A percentile compares a stretch with the other conserved stretches of the same genome.
These are phyloP conservation scores for Diabrotica balteata DNA, from an alignment of 2,888 invertebrate genomes.

Conservation along the genomic window DNA sequence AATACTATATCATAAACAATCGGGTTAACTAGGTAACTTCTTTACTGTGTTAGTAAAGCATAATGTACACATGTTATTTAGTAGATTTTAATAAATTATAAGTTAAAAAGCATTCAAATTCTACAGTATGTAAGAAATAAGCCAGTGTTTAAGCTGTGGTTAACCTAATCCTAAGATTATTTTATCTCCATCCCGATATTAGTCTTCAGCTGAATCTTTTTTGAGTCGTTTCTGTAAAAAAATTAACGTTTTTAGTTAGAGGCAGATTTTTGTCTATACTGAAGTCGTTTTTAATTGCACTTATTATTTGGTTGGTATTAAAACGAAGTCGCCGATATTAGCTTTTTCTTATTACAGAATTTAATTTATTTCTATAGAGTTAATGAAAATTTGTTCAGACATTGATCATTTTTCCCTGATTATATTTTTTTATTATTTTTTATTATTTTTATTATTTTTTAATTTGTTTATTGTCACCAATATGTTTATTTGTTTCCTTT, in stretches of 20 bases:
- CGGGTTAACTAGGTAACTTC: conserved; percentile 17
- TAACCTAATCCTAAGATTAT: conserved; percentile 35
- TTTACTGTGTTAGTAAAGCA: conserved; percentile 22
- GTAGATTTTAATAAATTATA: conserved; percentile 6
- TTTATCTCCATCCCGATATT: conserved; percentile 42
- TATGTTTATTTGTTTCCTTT: too few relatives aligned
- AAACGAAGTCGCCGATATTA: too few relatives aligned
- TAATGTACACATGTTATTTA: conserved; percentile 6
- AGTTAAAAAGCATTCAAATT: conserved; percentile 17
- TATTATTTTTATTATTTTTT: too few relatives aligned
- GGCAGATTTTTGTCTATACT: not conserved
- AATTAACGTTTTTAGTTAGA: conserved; percentile 26
- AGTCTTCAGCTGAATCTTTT: conserved; percentile 56
- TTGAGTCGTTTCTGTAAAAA: conserved; percentile 60
- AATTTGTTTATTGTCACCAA: too few relatives aligned
- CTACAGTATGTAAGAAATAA: conserved; percentile 23
- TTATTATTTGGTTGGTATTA: too few relatives aligned
- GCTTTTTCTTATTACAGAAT: too few relatives aligned
- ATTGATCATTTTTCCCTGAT: too few relatives aligned
- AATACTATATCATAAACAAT: not conserved
- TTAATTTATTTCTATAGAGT: too few relatives aligned
- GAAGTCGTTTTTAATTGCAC: too few relatives aligned
- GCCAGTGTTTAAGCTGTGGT: conserved; percentile 39
- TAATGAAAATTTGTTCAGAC: too few relatives aligned
- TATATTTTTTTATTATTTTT: too few relatives aligned